These are phyloP conservation scores for Hemicordylus capensis DNA, from an alignment of 2,113 vertebrate genomes.

Conservation along the genomic window DNA sequence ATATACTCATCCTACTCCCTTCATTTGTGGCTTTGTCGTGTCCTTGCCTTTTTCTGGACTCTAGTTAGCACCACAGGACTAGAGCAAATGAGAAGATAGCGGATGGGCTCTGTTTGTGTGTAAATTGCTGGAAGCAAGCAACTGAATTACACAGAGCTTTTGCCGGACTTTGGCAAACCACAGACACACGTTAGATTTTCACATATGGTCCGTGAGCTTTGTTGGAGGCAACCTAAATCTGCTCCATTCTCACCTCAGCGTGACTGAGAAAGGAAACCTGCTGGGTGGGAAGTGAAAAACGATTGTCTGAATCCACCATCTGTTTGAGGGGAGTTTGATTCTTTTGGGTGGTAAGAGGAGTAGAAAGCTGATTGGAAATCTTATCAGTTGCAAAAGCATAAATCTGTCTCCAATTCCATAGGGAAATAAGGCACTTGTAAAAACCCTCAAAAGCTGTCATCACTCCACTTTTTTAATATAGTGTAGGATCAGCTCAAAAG, in stretches of 20 bases:
- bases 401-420: slow-evolving; percentile 50
- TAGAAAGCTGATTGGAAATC: neutral
- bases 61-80: neutral
- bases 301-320: neutral
- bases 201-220: neutral
- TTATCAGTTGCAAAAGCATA: slow-evolving; percentile 43
- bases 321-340: neutral
- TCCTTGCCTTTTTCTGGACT: neutral
- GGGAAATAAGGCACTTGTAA: slow-evolving; percentile 76
- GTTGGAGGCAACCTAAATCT: neutral
- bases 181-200: neutral
- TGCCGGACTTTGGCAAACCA: neutral
- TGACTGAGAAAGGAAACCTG: neutral
- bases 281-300: neutral
- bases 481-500: slow-evolving; percentile 67
- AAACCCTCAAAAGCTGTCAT: slow-evolving; percentile 60
- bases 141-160: neutral
- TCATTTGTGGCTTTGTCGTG: neutral
- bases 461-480: slow-evolving; percentile 51
- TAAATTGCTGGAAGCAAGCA: neutral
- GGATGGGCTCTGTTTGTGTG: neutral
- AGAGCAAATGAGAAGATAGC: neutral
- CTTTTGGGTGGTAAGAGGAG: neutral
- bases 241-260: neutral
- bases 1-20: neutral